Percentiles rank a stretch among this genome's conserved stretches.
Evolutionary conservation across 2,113 vertebrate genomes (phyloP).

Genomic region (Orycteropus afer): DNA sequence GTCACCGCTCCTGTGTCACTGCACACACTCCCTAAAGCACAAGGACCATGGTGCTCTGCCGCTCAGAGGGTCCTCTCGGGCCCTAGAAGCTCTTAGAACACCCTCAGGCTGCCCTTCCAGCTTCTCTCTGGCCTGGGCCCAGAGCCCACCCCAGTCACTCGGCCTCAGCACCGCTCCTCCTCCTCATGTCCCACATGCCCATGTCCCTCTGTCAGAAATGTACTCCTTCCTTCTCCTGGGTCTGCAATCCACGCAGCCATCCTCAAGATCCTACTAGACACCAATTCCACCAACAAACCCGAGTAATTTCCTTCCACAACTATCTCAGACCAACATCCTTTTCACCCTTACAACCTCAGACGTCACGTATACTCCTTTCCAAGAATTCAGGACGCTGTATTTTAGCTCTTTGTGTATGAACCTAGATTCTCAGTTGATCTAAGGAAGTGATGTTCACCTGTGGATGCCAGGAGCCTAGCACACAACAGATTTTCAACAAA

Average conservation of each 20-base stretch:
- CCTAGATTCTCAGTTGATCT: not conserved
- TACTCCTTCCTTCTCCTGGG: not conserved
- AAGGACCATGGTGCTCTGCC: rapidly evolving
- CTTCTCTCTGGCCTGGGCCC: no score
- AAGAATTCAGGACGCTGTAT: not conserved
- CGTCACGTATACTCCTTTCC: not conserved
- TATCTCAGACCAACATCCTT: no score
- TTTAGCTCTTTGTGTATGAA: not conserved
- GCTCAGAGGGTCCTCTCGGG: no score
- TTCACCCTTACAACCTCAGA: not conserved
- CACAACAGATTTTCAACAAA: not conserved
- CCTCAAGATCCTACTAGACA: not conserved
- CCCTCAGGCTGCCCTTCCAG: not conserved
- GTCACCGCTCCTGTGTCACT: rapidly evolving
- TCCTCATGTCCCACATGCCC: not conserved
- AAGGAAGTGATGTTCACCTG: not conserved
- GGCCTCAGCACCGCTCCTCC: not conserved
- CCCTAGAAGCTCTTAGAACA: not conserved
- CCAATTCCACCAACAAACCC: not conserved
- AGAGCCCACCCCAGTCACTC: no score
- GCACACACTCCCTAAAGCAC: not conserved
- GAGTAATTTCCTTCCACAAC: not conserved
- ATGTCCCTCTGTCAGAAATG: not conserved
- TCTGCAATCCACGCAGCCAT: not conserved
- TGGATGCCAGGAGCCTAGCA: not conserved